Base-by-base conservation (phyloP, 2,113 vertebrate species). In the Reinhardtius hippoglossoides region DNA sequence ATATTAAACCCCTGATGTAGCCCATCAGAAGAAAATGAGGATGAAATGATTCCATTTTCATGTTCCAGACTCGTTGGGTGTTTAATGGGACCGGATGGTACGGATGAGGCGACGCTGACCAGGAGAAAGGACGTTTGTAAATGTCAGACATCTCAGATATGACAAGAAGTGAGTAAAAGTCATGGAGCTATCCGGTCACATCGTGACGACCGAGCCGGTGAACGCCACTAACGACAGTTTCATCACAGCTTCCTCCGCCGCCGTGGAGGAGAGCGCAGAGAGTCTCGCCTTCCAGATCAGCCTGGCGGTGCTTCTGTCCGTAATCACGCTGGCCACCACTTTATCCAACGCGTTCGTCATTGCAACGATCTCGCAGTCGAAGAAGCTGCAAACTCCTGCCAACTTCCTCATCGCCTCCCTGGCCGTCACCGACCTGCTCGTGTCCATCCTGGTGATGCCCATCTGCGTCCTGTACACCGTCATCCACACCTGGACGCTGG, bases 381-480 rank as follows among this genome's bases (percentile, higher is more conserved):
- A 97, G 88, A 99, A 99, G 81, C 95, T 99, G 70, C 97, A 97
- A 76, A 98, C 97, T 31, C 98, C 98, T 0, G 98, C 98, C n/a
- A 99, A 99, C 95, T 98, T 98, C 72, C 94, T 99, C 59, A 99
- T 99, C 67, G 97, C 96, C 61, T 99, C 98, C 0, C 89, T 99
- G 90, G 98, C 98, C 1, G 87, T 98, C 88, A 99, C 98, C 5
- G 97, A 99, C 92, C 95, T 99, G 58, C 94, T 99, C 46, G 98
- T 99, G 64, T 98, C 98, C 71, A 96, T 99, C 58, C 93, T 99
- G 58, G 98, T 99, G 85, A 98, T 99, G 97, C 98, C 98, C 73
- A 89, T 99, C 73, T 97, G 97, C 91, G 97, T 96, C 89, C 80
- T 99, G 81, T 98, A 98, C 91, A 98, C 97, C 21, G 96, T 99